Base-by-base conservation (phyloP, 2,113 vertebrate species). In the Mastomys coucha region DNA sequence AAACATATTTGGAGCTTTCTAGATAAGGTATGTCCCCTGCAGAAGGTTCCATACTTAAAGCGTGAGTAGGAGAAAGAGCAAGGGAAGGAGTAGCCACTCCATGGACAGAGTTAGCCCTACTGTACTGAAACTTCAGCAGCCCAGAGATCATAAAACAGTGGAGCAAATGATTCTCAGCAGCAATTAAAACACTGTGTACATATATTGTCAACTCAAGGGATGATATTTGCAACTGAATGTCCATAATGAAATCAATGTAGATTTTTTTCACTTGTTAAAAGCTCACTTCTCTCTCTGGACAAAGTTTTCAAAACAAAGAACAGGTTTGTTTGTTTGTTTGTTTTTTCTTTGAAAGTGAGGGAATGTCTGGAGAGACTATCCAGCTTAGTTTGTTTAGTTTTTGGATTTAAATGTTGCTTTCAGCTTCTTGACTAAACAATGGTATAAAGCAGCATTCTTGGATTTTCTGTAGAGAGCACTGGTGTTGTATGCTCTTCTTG, bases 1-100 rank as follows among this genome's bases (percentile, higher is more conserved):
- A 75, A 72, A 49, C 2, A 4, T 73, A 63, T 82, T 20, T 20
- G 3, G 28, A 63, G 0, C 45, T 56, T 8, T 53, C 60, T 88
- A 20, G 8, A 10, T 77, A 8, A 17, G 17, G 2, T 6, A 36
- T 36, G 36, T 85, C 12, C 36, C 36, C 24, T 82, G 88, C 9
- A 42, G 1, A 7, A 42, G 11, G 0, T 70, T 28, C 13, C 17
- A 26, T 75, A 11, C 33, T 11, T 56, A 51, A 56, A n/a, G 9
- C 84, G 2, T 42, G 1, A 4, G 8, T 69, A 22, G 81, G 45
- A 88, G 86, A 19, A 9, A 42, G 16, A 65, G 6, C 0, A 9
- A 65, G 2, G 12, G 3, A 5, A 7, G 1, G 9, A 73, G 13
- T 0, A 72, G 26, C 5, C 31, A 12, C 3, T 91, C 14, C 17